Percentiles rank a stretch among this genome's conserved stretches.
phyloP scores from a whole-genome alignment of 2,797 vertebrate genomes.

The Psittacula echo region DNA sequence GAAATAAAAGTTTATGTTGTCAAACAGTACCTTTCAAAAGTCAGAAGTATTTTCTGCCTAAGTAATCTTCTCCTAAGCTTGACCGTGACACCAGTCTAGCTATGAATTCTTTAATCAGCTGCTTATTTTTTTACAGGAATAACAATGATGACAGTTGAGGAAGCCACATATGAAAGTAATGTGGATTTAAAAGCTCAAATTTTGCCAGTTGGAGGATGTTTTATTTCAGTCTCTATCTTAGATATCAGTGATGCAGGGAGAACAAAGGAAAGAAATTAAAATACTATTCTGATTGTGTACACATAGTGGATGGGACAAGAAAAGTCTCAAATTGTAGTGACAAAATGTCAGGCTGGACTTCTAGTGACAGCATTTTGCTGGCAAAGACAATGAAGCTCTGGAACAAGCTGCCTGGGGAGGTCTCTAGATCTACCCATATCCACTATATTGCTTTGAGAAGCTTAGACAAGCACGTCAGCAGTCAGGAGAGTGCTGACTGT shows the following conservation, averaged over 20 bases:
- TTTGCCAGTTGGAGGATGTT: neutral
- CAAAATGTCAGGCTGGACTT: neutral
- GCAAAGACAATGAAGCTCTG: neutral
- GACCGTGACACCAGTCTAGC: neutral
- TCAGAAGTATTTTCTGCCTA: neutral
- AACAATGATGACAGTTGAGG: neutral
- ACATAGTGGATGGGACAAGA: neutral
- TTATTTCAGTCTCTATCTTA: neutral
- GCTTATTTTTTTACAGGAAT: neutral
- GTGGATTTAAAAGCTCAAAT: neutral
- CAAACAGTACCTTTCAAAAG: neutral
- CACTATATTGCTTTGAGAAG: neutral
- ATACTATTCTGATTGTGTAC: neutral
- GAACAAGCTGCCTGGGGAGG: neutral
- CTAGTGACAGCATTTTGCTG: neutral
- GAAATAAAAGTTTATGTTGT: neutral
- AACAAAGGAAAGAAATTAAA: neutral
- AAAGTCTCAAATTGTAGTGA: neutral
- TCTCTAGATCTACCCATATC: neutral
- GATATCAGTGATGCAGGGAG: neutral
- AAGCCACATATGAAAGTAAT: constrained; percentile 1
- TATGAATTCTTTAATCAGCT: neutral
- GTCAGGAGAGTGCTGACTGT: neutral
- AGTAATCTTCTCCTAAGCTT: neutral
- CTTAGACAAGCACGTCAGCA: neutral